Conservation (phyloP, 2,888 invertebrate genomes). For the Andrena dorsata region DNA sequence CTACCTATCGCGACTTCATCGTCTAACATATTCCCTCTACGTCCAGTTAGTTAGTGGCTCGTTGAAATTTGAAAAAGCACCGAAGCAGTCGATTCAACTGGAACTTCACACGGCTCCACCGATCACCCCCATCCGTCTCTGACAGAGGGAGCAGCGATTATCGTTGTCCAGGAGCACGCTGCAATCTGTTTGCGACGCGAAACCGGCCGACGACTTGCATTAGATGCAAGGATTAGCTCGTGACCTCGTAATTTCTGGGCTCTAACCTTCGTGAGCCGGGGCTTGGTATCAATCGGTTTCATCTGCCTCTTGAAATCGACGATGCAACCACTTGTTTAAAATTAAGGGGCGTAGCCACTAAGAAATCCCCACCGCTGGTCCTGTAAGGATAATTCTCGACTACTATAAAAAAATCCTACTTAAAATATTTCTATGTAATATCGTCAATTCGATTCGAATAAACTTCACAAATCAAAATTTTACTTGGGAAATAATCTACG, state of each 20-base stretch:
- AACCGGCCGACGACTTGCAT: constrained; percentile 68
- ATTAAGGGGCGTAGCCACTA: constrained; percentile 1
- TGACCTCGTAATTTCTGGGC: constrained; percentile 70
- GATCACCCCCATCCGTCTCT: constrained; percentile 79
- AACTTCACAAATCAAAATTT: no score
- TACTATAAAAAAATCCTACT: no score
- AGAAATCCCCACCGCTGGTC: neutral
- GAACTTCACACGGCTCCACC: constrained; percentile 81
- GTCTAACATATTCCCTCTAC: neutral
- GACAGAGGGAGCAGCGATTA: constrained; percentile 77
- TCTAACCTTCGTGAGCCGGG: constrained; percentile 57
- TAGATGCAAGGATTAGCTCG: constrained; percentile 70
- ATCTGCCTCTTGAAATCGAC: constrained; percentile 44
- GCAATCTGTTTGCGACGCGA: constrained; percentile 76
- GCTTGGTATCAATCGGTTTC: constrained; percentile 59
- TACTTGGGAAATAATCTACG: no score
- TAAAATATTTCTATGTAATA: no score
- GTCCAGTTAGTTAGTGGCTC: neutral
- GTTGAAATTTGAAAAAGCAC: constrained; percentile 21
- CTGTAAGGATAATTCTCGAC: no score
- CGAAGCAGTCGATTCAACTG: constrained; percentile 62
- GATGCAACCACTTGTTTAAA: constrained; percentile 43
- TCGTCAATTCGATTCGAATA: no score
- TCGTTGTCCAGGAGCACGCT: constrained; percentile 71
- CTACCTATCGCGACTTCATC: no score